Conservation (phyloP, 2,113 vertebrate genomes). For the Erythrocercus mccallii region DNA sequence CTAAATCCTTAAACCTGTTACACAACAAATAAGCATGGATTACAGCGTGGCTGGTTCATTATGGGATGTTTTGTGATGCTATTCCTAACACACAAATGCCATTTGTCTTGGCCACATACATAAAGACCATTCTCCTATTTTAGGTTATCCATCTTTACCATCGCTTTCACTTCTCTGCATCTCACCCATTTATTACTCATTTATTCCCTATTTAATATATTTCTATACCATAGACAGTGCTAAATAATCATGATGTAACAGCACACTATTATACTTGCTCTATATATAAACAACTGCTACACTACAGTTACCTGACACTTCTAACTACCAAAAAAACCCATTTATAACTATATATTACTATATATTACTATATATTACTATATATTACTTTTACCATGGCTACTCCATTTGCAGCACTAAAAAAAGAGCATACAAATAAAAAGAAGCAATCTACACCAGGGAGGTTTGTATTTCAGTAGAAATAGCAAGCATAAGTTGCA, state of each 20-base stretch:
- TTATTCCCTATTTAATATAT: background rate
- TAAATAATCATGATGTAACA: background rate
- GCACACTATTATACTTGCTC: background rate
- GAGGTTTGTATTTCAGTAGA: background rate
- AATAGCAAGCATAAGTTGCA: background rate
- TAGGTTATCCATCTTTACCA: background rate
- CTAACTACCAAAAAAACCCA: background rate
- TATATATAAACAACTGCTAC: background rate
- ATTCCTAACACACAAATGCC: background rate
- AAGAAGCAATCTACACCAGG: background rate
- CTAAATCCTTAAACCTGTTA: conserved; percentile 69
- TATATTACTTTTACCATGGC: background rate
- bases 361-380: too few relatives aligned
- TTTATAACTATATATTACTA: background rate
- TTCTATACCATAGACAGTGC: accelerated
- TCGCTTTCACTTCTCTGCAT: background rate
- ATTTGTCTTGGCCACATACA: background rate
- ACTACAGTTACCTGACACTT: background rate
- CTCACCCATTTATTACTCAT: background rate
- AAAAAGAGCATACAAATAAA: background rate
- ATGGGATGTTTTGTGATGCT: conserved; percentile 19
- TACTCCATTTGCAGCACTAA: background rate
- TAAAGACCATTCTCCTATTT: background rate
- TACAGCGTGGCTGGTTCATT: conserved; percentile 50
- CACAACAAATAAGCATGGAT: conserved; percentile 78